Evolutionary conservation across 2,113 vertebrate genomes (phyloP).

Genomic region (Ophthalmolycus amberensis): DNA sequence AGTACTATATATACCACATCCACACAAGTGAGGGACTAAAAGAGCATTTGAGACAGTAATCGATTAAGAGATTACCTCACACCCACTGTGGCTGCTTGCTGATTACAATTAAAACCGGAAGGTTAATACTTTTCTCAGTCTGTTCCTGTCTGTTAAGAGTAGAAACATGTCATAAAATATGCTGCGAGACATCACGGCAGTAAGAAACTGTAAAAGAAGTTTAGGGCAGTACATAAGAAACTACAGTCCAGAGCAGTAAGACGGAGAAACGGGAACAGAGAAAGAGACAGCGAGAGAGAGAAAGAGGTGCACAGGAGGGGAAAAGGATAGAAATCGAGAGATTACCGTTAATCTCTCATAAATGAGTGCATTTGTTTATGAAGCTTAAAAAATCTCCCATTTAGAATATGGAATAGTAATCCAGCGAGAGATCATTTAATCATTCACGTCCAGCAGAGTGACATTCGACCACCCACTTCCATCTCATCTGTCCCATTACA

Average conservation of each 20-base stretch:
- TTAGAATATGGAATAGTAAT: constrained; percentile 88
- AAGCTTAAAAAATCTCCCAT: constrained; percentile 84
- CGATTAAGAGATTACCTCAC: constrained; percentile 45
- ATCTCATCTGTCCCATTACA: constrained; percentile 70
- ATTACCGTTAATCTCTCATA: constrained; percentile 85
- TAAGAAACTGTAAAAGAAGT: constrained; percentile 25
- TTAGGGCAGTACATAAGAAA: constrained; percentile 21
- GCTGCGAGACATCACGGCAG: neutral
- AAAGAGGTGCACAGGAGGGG: constrained; percentile 42
- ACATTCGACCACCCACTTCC: constrained; percentile 56
- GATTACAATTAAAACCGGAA: constrained; percentile 29
- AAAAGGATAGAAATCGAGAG: constrained; percentile 80
- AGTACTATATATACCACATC: neutral
- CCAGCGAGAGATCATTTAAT: constrained; percentile 82
- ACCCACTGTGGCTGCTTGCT: constrained; percentile 17
- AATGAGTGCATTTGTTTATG: constrained; percentile 88
- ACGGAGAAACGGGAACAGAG: constrained; percentile 19
- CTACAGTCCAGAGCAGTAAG: constrained; percentile 29
- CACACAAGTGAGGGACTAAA: constrained; percentile 7
- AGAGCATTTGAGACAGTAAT: constrained; percentile 24
- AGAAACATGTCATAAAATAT: constrained; percentile 7
- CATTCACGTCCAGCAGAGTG: constrained; percentile 68
- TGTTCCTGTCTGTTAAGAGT: neutral
- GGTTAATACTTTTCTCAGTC: neutral
- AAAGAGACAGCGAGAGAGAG: constrained; percentile 70